Percentiles rank a stretch among this genome's conserved stretches.
Evolutionary conservation across 2,113 vertebrate genomes (phyloP).

Genomic region (Oostethus manadensis): DNA sequence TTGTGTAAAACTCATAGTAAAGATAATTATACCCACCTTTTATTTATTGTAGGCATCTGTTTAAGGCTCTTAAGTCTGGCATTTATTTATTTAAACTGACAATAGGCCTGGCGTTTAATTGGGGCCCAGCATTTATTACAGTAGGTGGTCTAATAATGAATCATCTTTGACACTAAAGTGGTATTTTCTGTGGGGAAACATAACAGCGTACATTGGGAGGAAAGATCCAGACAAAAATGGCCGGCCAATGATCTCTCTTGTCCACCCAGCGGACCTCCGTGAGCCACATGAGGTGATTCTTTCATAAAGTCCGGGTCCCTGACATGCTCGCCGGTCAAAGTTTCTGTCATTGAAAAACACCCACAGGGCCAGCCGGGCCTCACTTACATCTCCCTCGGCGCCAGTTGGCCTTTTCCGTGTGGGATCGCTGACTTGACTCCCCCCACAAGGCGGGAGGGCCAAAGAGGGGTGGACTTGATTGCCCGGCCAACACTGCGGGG

Average conservation of each 20-base stretch:
- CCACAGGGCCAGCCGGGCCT: conserved; percentile 58
- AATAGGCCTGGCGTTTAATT: not conserved
- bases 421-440: conserved; percentile 45
- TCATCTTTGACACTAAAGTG: not conserved
- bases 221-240: no score
- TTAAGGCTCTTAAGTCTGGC: not conserved
- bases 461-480: conserved; percentile 24
- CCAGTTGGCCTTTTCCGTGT: conserved; percentile 55
- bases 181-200: no score
- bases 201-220: no score
- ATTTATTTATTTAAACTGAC: not conserved
- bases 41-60: not conserved
- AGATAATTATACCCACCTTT: no score
- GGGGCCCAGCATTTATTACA: not conserved
- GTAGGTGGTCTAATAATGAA: not conserved
- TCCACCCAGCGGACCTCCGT: conserved; percentile 23
- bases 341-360: conserved; percentile 57
- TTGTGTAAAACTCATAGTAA: no score
- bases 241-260: conserved; percentile 33
- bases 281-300: conserved; percentile 31
- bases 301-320: conserved; percentile 17
- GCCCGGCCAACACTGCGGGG: conserved; percentile 15
- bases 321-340: conserved; percentile 39
- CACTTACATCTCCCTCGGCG: conserved; percentile 40
- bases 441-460: conserved; percentile 26